These are phyloP conservation scores for Drosophila ercepeae DNA, from an alignment of 1,140 invertebrate species.

Conservation along the genomic window DNA sequence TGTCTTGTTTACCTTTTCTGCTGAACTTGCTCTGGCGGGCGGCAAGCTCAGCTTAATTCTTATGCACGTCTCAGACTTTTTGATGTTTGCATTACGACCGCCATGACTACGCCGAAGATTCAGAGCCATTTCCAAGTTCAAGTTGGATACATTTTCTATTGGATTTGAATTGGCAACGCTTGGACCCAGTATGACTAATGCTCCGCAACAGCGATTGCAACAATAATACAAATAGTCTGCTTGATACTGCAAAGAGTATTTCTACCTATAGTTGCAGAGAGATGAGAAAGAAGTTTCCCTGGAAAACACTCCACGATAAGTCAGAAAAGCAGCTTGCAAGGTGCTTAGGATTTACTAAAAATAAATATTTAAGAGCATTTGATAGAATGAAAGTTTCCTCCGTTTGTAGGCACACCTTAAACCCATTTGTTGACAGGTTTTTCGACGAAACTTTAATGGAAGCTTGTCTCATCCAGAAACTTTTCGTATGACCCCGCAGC, in stretches of 20 bases:
- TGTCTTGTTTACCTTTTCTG: slow-evolving; percentile 56
- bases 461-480: slow-evolving; percentile 24
- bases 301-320: slow-evolving; percentile 31
- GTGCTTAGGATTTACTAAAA: neutral
- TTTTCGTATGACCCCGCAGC: neutral
- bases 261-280: slow-evolving; percentile 36
- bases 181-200: slow-evolving; percentile 52
- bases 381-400: neutral
- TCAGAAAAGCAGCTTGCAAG: neutral
- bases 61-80: slow-evolving; percentile 58
- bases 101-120: slow-evolving; percentile 38
- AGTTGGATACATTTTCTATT: slow-evolving; percentile 27
- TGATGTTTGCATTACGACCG: slow-evolving; percentile 27
- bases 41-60: slow-evolving; percentile 63
- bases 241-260: slow-evolving; percentile 28
- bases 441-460: neutral
- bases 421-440: slow-evolving; percentile 27
- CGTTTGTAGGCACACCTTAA: slow-evolving; percentile 3
- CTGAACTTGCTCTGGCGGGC: slow-evolving; percentile 42
- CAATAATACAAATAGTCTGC: slow-evolving; percentile 40
- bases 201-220: slow-evolving; percentile 26
- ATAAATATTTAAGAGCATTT: neutral
- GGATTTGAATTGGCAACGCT: slow-evolving; percentile 28
- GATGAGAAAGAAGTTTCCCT: slow-evolving; percentile 28
- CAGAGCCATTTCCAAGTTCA: slow-evolving; percentile 54